These are phyloP conservation scores for Brachirus orientalis DNA, from an alignment of 2,113 vertebrate species.

Conservation along the genomic window DNA sequence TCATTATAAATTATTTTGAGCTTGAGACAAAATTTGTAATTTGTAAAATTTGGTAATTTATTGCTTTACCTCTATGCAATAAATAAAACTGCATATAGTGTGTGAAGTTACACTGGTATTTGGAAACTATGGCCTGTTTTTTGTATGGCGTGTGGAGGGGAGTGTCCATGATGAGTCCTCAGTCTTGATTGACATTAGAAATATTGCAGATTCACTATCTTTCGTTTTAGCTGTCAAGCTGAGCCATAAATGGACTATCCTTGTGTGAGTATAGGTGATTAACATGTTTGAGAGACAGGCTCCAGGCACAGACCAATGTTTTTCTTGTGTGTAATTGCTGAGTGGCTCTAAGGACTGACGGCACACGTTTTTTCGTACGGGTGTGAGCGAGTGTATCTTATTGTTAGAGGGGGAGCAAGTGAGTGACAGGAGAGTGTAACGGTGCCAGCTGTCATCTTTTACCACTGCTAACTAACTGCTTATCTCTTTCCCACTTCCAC, in stretches of 20 bases:
- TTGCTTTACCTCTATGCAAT: too few relatives aligned
- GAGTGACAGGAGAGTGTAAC: conserved; percentile 50
- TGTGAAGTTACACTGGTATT: neutral
- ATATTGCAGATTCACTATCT: conserved; percentile 8
- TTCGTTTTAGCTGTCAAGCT: conserved; percentile 16
- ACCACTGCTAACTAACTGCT: conserved; percentile 76
- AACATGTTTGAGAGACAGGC: conserved; percentile 31
- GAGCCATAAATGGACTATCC: conserved; percentile 28
- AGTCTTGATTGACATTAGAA: conserved; percentile 13
- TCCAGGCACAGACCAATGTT: conserved; percentile 7
- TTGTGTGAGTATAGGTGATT: conserved; percentile 10
- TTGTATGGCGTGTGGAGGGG: neutral
- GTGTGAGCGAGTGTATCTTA: conserved; percentile 15
- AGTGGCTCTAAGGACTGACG: conserved; percentile 12
- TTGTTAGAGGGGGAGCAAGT: neutral
- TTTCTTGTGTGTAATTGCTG: conserved; percentile 18
- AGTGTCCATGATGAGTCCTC: neutral
- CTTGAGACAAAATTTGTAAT: too few relatives aligned
- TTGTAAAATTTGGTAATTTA: too few relatives aligned
- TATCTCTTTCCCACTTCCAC: conserved; percentile 73
- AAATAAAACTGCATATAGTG: too few relatives aligned
- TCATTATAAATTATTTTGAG: too few relatives aligned
- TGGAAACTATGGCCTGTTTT: neutral
- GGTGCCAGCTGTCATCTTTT: conserved; percentile 73
- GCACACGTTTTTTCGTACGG: conserved; percentile 26